phyloP scores from a whole-genome alignment of 2,888 invertebrate species.

The Drosophila glabriapex region DNA sequence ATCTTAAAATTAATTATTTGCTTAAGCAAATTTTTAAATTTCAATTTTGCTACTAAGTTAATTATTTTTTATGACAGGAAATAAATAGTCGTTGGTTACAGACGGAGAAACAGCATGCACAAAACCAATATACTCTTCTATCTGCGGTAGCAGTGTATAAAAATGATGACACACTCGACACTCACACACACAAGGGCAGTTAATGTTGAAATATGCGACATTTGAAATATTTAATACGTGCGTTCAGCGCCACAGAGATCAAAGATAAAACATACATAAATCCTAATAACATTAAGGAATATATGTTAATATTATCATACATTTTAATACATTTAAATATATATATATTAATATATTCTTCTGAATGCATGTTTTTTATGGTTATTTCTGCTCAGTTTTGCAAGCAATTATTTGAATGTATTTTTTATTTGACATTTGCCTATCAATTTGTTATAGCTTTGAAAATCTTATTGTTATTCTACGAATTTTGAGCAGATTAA shows the following conservation, averaged over 20 bases:
- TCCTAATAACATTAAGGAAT: constrained; percentile 9
- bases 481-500: neutral
- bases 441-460: neutral
- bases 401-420: constrained; percentile 18
- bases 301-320: constrained; percentile 1
- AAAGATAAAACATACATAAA: constrained; percentile 33
- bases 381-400: neutral
- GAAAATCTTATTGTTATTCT: neutral
- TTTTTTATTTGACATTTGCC: constrained; percentile 1
- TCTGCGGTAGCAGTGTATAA: neutral
- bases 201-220: constrained; percentile 46
- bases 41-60: neutral
- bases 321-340: constrained; percentile 2
- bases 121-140: neutral
- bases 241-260: constrained; percentile 27
- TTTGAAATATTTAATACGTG: constrained; percentile 61
- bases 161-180: constrained; percentile 17
- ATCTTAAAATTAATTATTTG: too few relatives aligned
- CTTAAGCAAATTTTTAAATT: neutral
- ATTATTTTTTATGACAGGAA: neutral
- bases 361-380: neutral
- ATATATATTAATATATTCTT: neutral
- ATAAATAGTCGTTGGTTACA: neutral
- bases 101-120: neutral
- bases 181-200: constrained; percentile 7